Conservation (phyloP, 2,888 invertebrate genomes). For the Dicranocentrus wangi region DNA sequence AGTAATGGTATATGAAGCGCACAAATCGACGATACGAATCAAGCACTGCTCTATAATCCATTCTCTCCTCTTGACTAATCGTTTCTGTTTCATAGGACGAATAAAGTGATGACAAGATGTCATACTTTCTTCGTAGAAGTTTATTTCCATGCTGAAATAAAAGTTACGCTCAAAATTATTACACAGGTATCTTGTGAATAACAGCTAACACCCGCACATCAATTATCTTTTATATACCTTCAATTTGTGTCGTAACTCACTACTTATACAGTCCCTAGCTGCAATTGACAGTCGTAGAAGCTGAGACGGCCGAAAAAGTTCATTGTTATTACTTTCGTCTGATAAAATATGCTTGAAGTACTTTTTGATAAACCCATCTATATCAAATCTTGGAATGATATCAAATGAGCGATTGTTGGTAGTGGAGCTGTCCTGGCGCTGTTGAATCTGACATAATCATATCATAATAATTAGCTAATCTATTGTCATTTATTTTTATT, state of each 20-base stretch:
- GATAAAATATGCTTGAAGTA: slow-evolving; percentile 20
- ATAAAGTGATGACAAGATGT: slow-evolving; percentile 6
- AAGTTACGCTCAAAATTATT: not conserved
- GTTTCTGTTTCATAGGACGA: not conserved
- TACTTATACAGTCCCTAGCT: slow-evolving; percentile 30
- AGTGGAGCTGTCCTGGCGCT: not conserved
- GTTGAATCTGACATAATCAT: no score
- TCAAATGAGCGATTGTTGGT: not conserved
- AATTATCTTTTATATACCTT: slow-evolving; percentile 39
- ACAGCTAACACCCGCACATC: no score
- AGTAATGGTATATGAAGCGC: slow-evolving; percentile 41
- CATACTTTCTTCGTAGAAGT: slow-evolving; percentile 17
- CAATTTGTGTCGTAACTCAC: slow-evolving; percentile 1
- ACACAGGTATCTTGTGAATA: no score
- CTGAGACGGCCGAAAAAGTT: not conserved
- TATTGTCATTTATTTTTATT: not conserved
- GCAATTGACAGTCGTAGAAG: slow-evolving; percentile 21
- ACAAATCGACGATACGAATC: slow-evolving; percentile 53
- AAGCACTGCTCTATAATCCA: slow-evolving; percentile 1
- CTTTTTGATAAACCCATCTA: slow-evolving; percentile 44
- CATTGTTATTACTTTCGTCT: not conserved
- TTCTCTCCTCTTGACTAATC: no score
- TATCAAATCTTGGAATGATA: slow-evolving; percentile 24
- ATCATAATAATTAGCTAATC: no score
- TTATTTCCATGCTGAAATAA: slow-evolving; percentile 7